Percentiles rank a stretch among this genome's conserved stretches.
phyloP scores from a whole-genome alignment of 2,888 invertebrate genomes.

The Drosophila merina region DNA sequence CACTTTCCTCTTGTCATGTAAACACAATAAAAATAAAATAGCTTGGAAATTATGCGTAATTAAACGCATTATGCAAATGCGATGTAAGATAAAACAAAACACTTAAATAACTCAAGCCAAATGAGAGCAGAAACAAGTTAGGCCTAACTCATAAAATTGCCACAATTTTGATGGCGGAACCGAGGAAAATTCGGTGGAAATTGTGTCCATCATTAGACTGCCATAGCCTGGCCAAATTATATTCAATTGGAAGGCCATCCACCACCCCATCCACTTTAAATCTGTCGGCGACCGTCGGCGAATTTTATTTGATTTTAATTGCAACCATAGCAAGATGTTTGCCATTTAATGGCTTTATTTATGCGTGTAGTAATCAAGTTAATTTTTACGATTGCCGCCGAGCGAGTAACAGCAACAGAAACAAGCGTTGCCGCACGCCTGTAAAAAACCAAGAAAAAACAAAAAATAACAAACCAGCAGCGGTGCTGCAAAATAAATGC shows the following conservation, averaged over 20 bases:
- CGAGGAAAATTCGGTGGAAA: slow-evolving; percentile 5
- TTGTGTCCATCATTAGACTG: not conserved
- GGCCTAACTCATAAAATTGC: slow-evolving; percentile 6
- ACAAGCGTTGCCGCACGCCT: slow-evolving; percentile 39
- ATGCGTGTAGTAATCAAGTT: slow-evolving; percentile 77
- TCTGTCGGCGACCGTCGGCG: slow-evolving; percentile 42
- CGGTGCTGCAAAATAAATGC: slow-evolving; percentile 67
- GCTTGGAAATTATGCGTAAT: slow-evolving; percentile 40
- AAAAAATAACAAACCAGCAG: slow-evolving; percentile 20
- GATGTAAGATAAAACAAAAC: slow-evolving; percentile 20
- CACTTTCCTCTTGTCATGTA: slow-evolving; percentile 36
- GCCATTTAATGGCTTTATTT: slow-evolving; percentile 77
- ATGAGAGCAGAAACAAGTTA: slow-evolving; percentile 27
- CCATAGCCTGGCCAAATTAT: slow-evolving; percentile 9
- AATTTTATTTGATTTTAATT: slow-evolving; percentile 78
- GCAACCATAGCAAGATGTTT: slow-evolving; percentile 59
- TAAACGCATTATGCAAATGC: slow-evolving; percentile 43
- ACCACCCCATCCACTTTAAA: slow-evolving; percentile 24
- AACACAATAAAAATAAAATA: slow-evolving; percentile 35
- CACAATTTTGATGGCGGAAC: not conserved
- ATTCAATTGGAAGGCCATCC: slow-evolving; percentile 26
- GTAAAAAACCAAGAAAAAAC: slow-evolving; percentile 17
- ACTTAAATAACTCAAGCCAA: slow-evolving; percentile 40
- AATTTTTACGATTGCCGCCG: slow-evolving; percentile 75
- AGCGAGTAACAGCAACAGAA: slow-evolving; percentile 37